Evolutionary conservation across 1,140 invertebrate genomes (phyloP), one percentile per base, ranked within the genome.

Genomic region (Harlomillsia oculata): DNA sequence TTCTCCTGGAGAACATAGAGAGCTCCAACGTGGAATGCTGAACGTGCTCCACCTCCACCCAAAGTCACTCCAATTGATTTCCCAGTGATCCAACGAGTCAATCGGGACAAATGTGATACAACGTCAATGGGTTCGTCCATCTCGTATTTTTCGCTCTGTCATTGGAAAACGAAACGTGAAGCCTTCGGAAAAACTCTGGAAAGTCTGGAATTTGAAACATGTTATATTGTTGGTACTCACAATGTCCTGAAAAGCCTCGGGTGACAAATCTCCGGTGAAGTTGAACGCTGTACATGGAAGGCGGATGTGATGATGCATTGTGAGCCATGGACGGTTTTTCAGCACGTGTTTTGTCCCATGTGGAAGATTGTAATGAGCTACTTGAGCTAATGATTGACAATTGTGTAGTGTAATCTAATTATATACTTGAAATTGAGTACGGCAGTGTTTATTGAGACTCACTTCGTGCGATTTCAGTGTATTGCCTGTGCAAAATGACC

Each of bases 301-400:
- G 25, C 32, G 9, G 14, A 50, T 25, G 18, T 50, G 48, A 39
- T 50, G 48, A 25, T 50, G 48, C 21, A 23, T 50, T 13, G 3
- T 11, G 16, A 50, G 13, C 32, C 32, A 50, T 6, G 48, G 48
- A 25, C 48, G 18, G 3, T 13, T 9, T 26, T 50, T 8, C 1
- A 50, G 34, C 48, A 32, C 36, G 16, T n/a, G 20, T 39, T 23
- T 25, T 1, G 48, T 50, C 28, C 34, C 48, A 14, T 18, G 34
- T 25, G 48, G 48, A n/a, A 20, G n/a, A n/a, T n/a, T n/a, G n/a
- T n/a, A n/a, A n/a, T n/a, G n/a, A n/a, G n/a, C n/a, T n/a, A n/a
- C n/a, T n/a, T n/a, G n/a, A n/a, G n/a, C n/a, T n/a, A n/a, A n/a
- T n/a, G n/a, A n/a, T n/a, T n/a, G n/a, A n/a, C n/a, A n/a, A n/a